Evolutionary conservation across 2,888 invertebrate genomes (phyloP).

Genomic region (Bombylius discolor): DNA sequence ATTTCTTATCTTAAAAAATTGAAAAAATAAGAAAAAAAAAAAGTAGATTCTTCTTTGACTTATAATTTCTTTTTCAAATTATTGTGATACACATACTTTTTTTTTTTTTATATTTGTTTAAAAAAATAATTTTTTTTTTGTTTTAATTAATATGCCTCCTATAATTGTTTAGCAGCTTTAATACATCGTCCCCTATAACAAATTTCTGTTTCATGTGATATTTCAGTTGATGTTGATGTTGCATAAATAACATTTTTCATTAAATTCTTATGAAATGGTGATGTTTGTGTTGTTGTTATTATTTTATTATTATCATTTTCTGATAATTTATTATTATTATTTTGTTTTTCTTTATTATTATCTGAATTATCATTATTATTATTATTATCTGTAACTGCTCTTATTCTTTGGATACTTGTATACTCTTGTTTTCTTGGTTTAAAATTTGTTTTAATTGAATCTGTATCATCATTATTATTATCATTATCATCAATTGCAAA

Average conservation of each 20-base stretch:
- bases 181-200: slow-evolving; percentile 77
- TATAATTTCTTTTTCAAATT: too few species aligned
- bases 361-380: slow-evolving; percentile 1
- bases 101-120: too few species aligned
- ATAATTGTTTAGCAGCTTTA: slow-evolving; percentile 34
- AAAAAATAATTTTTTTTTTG: too few species aligned
- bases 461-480: slow-evolving; percentile 23
- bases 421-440: slow-evolving; percentile 29
- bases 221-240: slow-evolving; percentile 68
- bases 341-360: background rate
- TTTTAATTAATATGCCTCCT: background rate
- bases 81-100: too few species aligned
- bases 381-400: slow-evolving; percentile 16
- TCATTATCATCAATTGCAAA: slow-evolving; percentile 30
- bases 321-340: slow-evolving; percentile 9
- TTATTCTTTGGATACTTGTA: slow-evolving; percentile 28
- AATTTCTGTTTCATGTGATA: slow-evolving; percentile 77
- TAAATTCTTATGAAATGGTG: slow-evolving; percentile 30
- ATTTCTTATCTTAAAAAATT: too few species aligned
- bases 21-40: too few species aligned
- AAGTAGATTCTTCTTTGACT: too few species aligned
- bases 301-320: background rate
- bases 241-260: slow-evolving; percentile 36
- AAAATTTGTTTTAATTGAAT: slow-evolving; percentile 19
- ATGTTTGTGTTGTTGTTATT: slow-evolving; percentile 18